phyloP scores from a whole-genome alignment of 2,113 vertebrate species.

The Austrofundulus limnaeus region DNA sequence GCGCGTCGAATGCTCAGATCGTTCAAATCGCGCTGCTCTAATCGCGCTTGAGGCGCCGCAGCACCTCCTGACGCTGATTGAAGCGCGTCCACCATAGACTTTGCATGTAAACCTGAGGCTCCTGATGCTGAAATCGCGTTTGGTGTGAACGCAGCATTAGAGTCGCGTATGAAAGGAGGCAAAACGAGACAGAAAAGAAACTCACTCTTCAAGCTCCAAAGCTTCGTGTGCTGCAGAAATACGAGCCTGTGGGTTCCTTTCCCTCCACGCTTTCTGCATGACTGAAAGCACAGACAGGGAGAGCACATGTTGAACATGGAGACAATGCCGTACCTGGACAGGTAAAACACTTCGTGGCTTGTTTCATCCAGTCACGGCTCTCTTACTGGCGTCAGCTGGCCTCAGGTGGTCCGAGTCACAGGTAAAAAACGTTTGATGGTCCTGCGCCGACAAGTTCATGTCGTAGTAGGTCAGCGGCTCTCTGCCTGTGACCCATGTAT shows the following conservation, averaged over 20 bases:
- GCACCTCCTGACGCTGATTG: too few species aligned
- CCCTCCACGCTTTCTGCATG: slow-evolving; percentile 99
- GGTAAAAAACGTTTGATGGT: slow-evolving; percentile 98
- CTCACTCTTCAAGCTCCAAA: slow-evolving; percentile 97
- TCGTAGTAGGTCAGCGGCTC: slow-evolving; percentile 98
- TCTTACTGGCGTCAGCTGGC: slow-evolving; percentile 94
- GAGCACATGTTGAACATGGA: background rate
- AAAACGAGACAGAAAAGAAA: slow-evolving; percentile 21
- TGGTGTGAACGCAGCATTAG: too few species aligned
- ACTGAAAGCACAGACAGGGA: slow-evolving; percentile 77
- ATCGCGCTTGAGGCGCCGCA: too few species aligned
- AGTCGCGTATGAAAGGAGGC: too few species aligned
- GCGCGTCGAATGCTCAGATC: too few species aligned
- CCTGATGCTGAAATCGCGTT: too few species aligned
- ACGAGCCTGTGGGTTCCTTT: slow-evolving; percentile 97
- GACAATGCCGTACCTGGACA: background rate
- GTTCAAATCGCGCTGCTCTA: too few species aligned
- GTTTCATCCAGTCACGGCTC: background rate
- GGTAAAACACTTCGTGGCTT: background rate
- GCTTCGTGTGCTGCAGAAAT: slow-evolving; percentile 98
- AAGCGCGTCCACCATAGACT: too few species aligned
- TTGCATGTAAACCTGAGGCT: too few species aligned
- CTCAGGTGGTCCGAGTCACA: slow-evolving; percentile 96
- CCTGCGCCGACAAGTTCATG: slow-evolving; percentile 98
- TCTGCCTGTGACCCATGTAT: slow-evolving; percentile 96